Evolutionary conservation across 2,888 invertebrate genomes (phyloP).

Genomic region (Philhelius pedissequus): DNA sequence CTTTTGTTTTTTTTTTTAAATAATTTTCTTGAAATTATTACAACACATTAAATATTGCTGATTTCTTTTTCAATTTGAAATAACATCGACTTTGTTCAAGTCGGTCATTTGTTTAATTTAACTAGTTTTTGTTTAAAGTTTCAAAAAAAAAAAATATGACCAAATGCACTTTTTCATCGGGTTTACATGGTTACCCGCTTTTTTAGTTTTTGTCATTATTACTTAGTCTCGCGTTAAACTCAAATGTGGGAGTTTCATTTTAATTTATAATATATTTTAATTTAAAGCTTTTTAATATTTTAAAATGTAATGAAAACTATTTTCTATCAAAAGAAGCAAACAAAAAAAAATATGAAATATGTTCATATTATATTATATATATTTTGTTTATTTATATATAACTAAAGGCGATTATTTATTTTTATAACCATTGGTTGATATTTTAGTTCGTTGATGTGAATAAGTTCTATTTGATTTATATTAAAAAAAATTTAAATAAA

Average conservation of each 20-base stretch:
- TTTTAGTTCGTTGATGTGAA: constrained; percentile 63
- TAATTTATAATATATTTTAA: constrained; percentile 1
- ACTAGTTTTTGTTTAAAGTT: background rate
- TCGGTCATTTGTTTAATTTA: background rate
- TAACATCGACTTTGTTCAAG: constrained; percentile 8
- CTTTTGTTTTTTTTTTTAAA: constrained; percentile 13
- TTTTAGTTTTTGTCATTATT: background rate
- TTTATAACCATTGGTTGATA: constrained; percentile 62
- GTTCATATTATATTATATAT: background rate
- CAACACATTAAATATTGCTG: constrained; percentile 57
- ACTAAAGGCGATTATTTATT: constrained; percentile 46
- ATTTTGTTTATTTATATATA: constrained; percentile 11
- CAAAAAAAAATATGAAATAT: background rate
- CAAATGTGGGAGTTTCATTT: constrained; percentile 12
- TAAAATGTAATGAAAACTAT: constrained; percentile 7
- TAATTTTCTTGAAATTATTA: constrained; percentile 22
- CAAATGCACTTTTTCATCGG: constrained; percentile 17
- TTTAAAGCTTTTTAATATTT: constrained; percentile 54
- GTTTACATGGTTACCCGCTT: background rate
- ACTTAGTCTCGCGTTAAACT: constrained; percentile 10
- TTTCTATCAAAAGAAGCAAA: constrained; percentile 25
- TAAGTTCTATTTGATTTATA: background rate
- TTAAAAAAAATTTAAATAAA: background rate
- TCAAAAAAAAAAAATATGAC: constrained; percentile 1
- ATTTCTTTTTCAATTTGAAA: constrained; percentile 18